A percentile compares a stretch with the other conserved stretches of the same genome.
phyloP scores from a whole-genome alignment of 1,140 invertebrate genomes.

The Coelopa frigida region DNA sequence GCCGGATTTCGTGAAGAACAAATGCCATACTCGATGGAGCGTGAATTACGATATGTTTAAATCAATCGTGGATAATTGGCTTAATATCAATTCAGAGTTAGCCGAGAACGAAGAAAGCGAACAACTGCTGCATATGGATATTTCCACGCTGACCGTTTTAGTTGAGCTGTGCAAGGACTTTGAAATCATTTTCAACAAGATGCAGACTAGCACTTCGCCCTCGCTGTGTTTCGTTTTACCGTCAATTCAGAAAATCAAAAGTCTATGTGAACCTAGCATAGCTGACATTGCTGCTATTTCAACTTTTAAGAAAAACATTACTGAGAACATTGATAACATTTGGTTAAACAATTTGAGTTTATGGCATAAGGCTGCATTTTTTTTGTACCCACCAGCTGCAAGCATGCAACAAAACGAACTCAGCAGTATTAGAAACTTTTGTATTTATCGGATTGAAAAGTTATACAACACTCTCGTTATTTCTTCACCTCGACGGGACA shows the following conservation, averaged over 20 bases:
- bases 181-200: constrained; percentile 19
- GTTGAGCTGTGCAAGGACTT: constrained; percentile 13
- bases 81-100: constrained; percentile 7
- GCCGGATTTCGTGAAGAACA: constrained; percentile 10
- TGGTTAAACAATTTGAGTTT: constrained; percentile 9
- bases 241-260: constrained; percentile 14
- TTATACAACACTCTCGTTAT: too few relatives aligned
- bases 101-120: constrained; percentile 8
- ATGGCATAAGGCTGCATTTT: constrained; percentile 15
- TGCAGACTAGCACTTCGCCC: constrained; percentile 13
- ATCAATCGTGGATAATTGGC: constrained; percentile 9
- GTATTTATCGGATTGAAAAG: not conserved
- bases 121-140: constrained; percentile 7
- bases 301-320: constrained; percentile 14
- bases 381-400: constrained; percentile 13
- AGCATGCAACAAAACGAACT: constrained; percentile 11
- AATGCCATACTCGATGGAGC: constrained; percentile 15
- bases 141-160: constrained; percentile 1
- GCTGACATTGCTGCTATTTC: constrained; percentile 13
- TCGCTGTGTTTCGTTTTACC: constrained; percentile 18
- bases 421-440: constrained; percentile 6
- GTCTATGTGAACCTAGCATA: constrained; percentile 4
- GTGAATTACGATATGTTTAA: constrained; percentile 15
- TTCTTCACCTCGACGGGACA: too few relatives aligned
- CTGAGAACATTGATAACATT: constrained; percentile 5